phyloP scores from a whole-genome alignment of 2,888 invertebrate genomes.

The Drosophila subquinaria region DNA sequence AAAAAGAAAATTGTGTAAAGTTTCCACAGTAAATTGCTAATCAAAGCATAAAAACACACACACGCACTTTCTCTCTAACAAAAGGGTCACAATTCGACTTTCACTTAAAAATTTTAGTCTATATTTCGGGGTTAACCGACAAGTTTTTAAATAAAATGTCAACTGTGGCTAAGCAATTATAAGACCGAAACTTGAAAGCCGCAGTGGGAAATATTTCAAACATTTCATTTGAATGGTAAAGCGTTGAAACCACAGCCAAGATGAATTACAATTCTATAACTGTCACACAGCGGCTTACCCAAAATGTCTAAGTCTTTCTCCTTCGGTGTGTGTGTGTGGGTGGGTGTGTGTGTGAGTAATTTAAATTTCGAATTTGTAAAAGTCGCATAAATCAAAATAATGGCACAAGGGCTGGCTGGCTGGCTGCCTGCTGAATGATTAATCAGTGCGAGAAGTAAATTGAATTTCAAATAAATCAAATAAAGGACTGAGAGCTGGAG shows the following conservation, averaged over 20 bases:
- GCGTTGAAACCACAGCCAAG: slow-evolving; percentile 65
- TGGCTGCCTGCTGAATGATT: slow-evolving; percentile 62
- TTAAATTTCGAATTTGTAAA: slow-evolving; percentile 64
- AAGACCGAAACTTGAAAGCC: slow-evolving; percentile 54
- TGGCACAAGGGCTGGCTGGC: slow-evolving; percentile 47
- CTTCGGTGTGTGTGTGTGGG: slow-evolving; percentile 24
- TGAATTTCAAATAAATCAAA: slow-evolving; percentile 80
- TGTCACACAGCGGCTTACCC: slow-evolving; percentile 77
- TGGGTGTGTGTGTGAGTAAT: slow-evolving; percentile 41
- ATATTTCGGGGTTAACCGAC: slow-evolving; percentile 44
- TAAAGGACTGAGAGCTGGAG: slow-evolving; percentile 33
- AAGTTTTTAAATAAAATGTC: slow-evolving; percentile 63
- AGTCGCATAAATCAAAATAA: slow-evolving; percentile 77
- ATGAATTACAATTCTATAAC: slow-evolving; percentile 80
- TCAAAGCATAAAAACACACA: slow-evolving; percentile 7
- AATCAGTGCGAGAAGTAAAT: slow-evolving; percentile 77
- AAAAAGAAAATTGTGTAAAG: too few species aligned
- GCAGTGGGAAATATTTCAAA: slow-evolving; percentile 54
- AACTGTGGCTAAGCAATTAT: slow-evolving; percentile 70
- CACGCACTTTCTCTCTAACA: not conserved
- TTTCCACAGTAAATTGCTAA: slow-evolving; percentile 4
- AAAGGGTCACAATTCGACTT: slow-evolving; percentile 2
- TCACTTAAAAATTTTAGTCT: slow-evolving; percentile 41
- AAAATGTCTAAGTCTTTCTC: slow-evolving; percentile 37
- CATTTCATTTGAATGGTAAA: slow-evolving; percentile 61